Percentiles rank a stretch among this genome's conserved stretches.
These are phyloP conservation scores for Eupithecia insigniata DNA, from an alignment of 2,888 invertebrate genomes.

Conservation along the genomic window DNA sequence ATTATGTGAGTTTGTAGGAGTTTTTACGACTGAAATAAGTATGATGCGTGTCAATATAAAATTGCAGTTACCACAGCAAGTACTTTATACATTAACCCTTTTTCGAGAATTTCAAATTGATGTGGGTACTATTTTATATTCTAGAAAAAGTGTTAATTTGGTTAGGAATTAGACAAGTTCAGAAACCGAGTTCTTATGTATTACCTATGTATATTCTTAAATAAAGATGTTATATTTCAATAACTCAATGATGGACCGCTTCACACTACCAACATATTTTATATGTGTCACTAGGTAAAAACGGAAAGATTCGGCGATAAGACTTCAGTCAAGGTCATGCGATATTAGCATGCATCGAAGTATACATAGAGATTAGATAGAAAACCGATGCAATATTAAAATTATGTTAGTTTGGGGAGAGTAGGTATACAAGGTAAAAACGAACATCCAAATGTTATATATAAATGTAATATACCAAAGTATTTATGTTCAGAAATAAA, in stretches of 20 bases:
- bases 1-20: neutral
- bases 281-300: conserved; percentile 61
- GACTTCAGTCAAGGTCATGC: conserved; percentile 67
- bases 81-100: neutral
- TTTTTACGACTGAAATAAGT: neutral
- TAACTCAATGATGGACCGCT: neutral
- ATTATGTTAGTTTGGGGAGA: conserved; percentile 3
- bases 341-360: conserved; percentile 56
- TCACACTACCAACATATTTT: conserved; percentile 25
- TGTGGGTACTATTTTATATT: too few relatives aligned
- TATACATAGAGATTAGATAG: conserved; percentile 70
- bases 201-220: neutral
- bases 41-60: neutral
- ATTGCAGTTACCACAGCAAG: neutral
- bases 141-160: too few relatives aligned
- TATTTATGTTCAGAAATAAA: conserved; percentile 7
- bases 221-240: neutral
- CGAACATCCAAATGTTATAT: neutral
- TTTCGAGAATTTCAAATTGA: too few relatives aligned
- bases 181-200: neutral
- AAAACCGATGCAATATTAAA: conserved; percentile 49
- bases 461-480: too few relatives aligned
- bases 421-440: neutral
- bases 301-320: conserved; percentile 65
- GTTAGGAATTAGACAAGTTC: too few relatives aligned